These are phyloP conservation scores for Steinernema khuongi DNA, from an alignment of 1,140 invertebrate species.

Conservation along the genomic window DNA sequence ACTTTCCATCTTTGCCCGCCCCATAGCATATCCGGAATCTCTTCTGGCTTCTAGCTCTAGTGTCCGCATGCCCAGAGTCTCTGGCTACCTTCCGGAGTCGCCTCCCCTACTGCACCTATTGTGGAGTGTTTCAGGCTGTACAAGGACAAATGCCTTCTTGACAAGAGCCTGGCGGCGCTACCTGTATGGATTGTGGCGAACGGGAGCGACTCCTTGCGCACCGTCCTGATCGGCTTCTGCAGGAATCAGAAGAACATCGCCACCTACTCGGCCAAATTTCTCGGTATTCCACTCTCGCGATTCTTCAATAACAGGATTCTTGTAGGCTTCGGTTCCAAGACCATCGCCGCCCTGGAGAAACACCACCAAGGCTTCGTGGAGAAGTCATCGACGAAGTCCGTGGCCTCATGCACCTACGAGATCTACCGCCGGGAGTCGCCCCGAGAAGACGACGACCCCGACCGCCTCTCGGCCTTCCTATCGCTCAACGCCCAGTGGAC, in stretches of 20 bases:
- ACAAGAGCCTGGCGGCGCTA: neutral
- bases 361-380: neutral
- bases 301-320: constrained; percentile 3
- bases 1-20: no score
- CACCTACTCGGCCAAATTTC: neutral
- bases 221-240: neutral
- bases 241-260: neutral
- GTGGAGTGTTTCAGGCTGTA: neutral
- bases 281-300: neutral
- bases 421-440: neutral
- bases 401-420: neutral
- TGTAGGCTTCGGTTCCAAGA: neutral
- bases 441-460: neutral
- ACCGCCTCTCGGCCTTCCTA: neutral
- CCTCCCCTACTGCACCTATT: neutral
- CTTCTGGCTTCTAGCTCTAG: no score
- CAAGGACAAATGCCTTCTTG: neutral
- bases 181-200: neutral
- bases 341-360: neutral
- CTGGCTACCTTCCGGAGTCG: no score
- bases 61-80: no score
- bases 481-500: neutral
- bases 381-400: neutral
- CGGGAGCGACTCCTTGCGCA: neutral
- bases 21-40: no score